Evolutionary conservation across 2,797 vertebrate genomes (phyloP).

Genomic region (Atherinosoma microstoma): DNA sequence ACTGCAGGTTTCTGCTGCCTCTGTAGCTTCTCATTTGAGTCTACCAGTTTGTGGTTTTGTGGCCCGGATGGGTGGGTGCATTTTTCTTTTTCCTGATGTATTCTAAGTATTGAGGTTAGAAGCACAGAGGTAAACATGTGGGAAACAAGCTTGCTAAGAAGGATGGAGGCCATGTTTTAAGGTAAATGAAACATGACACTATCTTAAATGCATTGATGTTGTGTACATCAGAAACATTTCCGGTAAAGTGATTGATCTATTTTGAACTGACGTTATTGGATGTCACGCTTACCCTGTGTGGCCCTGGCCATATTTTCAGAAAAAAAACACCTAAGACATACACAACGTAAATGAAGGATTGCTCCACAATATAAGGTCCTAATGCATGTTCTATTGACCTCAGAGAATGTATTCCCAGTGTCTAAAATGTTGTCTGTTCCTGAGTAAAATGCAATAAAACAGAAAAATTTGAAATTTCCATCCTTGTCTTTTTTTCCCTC

Average conservation of each 20-base stretch:
- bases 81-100: constrained; percentile 71
- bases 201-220: background rate
- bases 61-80: constrained; percentile 80
- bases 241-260: constrained; percentile 16
- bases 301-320: too few species aligned
- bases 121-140: constrained; percentile 48
- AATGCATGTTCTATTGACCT: too few species aligned
- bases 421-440: too few species aligned
- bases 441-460: too few species aligned
- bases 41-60: constrained; percentile 74
- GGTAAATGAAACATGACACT: constrained; percentile 31
- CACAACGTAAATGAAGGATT: background rate
- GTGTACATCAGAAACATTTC: constrained; percentile 7
- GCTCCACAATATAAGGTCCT: too few species aligned
- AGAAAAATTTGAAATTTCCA: too few species aligned
- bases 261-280: constrained; percentile 10
- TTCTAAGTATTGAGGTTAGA: constrained; percentile 59
- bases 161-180: constrained; percentile 23
- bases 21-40: constrained; percentile 20
- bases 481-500: too few species aligned
- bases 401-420: too few species aligned
- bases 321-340: too few species aligned
- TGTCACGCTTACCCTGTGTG: background rate
- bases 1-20: constrained; percentile 20
- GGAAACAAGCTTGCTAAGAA: constrained; percentile 36